phyloP scores from a whole-genome alignment of 2,113 vertebrate species.

The Silurus asotus region DNA sequence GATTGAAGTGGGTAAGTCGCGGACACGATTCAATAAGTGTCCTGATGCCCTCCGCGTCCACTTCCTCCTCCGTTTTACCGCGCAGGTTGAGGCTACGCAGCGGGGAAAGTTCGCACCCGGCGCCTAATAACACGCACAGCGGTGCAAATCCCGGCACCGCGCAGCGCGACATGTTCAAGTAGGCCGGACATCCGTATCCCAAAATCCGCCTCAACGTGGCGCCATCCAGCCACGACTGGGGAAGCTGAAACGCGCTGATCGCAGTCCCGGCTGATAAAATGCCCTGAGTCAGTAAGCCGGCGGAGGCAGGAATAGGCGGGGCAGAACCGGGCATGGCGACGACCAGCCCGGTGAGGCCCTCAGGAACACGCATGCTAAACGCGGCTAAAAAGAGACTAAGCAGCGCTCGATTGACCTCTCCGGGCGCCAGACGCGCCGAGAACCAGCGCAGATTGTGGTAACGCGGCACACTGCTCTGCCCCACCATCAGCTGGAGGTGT shows the following conservation, averaged over 20 bases:
- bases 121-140: constrained; percentile 80
- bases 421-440: constrained; percentile 90
- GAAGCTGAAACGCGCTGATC: constrained; percentile 83
- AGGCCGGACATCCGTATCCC: constrained; percentile 84
- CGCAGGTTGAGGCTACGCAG: constrained; percentile 90
- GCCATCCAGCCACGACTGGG: constrained; percentile 87
- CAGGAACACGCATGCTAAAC: constrained; percentile 88
- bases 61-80: constrained; percentile 84
- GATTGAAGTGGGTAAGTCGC: constrained; percentile 85
- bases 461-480: constrained; percentile 95
- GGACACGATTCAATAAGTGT: constrained; percentile 78
- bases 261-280: constrained; percentile 62
- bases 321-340: constrained; percentile 89
- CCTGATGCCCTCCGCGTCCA: constrained; percentile 79
- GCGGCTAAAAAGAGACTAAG: constrained; percentile 92
- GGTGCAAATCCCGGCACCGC: constrained; percentile 81
- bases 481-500: constrained; percentile 92
- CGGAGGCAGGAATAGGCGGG: constrained; percentile 81
- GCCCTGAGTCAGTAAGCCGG: constrained; percentile 83
- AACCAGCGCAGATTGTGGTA: constrained; percentile 92
- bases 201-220: constrained; percentile 82
- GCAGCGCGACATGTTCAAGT: constrained; percentile 93
- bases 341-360: constrained; percentile 87
- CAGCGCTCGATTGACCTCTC: constrained; percentile 92
- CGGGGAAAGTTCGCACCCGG: constrained; percentile 78